Conservation (phyloP, 2,797 vertebrate species). For the Oreochromis mossambicus region DNA sequence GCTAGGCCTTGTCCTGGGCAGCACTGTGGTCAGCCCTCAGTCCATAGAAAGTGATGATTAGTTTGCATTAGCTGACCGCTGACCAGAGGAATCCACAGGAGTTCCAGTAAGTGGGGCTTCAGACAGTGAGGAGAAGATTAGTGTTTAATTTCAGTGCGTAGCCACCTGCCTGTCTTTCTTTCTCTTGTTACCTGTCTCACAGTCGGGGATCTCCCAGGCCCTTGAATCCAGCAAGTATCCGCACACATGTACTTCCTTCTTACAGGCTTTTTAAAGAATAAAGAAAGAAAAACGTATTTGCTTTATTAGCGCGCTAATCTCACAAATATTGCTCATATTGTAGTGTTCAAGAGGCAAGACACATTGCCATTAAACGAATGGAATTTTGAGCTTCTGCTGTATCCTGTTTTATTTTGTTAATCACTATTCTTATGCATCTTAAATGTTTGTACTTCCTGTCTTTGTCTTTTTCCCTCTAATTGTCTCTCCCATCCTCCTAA, state of each 20-base stretch:
- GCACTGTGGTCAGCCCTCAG: slow-evolving; percentile 58
- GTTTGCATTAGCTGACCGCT: slow-evolving; percentile 70
- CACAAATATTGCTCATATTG: neutral
- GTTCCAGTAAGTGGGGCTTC: slow-evolving; percentile 70
- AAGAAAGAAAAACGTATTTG: neutral
- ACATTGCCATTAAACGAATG: neutral
- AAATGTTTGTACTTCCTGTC: neutral
- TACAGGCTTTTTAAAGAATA: neutral
- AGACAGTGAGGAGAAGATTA: slow-evolving; percentile 55
- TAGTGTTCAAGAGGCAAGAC: neutral
- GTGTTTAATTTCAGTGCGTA: slow-evolving; percentile 50
- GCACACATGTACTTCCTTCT: neutral
- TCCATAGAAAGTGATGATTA: slow-evolving; percentile 65
- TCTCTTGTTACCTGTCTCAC: slow-evolving; percentile 17
- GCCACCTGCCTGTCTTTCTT: slow-evolving; percentile 41
- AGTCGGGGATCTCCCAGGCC: neutral
- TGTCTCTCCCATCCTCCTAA: neutral
- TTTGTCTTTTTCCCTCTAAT: neutral
- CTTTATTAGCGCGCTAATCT: fast-evolving
- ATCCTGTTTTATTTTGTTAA: neutral
- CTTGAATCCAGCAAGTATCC: neutral
- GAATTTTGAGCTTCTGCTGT: neutral
- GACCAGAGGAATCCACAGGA: slow-evolving; percentile 62
- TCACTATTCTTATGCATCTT: neutral
- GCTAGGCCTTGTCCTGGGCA: slow-evolving; percentile 54